These are phyloP conservation scores for Nematopogon swammerdamellus DNA, from an alignment of 2,888 invertebrate genomes.

Conservation along the genomic window DNA sequence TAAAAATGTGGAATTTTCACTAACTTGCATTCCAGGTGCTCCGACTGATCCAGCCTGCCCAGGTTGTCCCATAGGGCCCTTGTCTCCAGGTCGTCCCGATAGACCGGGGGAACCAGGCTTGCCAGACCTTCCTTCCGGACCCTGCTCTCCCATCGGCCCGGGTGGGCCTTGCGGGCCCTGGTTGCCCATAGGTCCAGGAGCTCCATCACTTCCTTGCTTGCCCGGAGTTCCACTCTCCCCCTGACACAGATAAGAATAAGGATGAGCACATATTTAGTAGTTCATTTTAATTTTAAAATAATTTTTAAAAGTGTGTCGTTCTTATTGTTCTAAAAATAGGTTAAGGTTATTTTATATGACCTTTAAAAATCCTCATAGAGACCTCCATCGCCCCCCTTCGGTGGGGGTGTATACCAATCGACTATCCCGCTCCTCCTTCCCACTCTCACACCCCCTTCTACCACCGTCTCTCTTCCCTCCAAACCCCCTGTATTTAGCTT, in stretches of 20 bases:
- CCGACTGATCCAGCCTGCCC: conserved; percentile 66
- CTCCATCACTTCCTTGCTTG: conserved; percentile 70
- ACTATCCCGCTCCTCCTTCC: too few relatives aligned
- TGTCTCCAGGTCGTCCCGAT: conserved; percentile 71
- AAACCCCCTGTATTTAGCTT: too few relatives aligned
- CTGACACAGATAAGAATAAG: conserved; percentile 25
- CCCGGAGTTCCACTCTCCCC: conserved; percentile 72
- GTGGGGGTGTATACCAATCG: too few relatives aligned
- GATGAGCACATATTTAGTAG: too few relatives aligned
- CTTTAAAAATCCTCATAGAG: too few relatives aligned
- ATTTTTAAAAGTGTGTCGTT: too few relatives aligned
- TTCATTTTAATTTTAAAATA: too few relatives aligned
- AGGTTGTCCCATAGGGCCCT: conserved; percentile 64
- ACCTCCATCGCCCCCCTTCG: too few relatives aligned
- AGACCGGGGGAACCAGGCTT: conserved; percentile 71
- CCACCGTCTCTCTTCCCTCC: too few relatives aligned
- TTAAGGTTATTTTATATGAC: too few relatives aligned
- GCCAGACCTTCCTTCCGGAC: conserved; percentile 61
- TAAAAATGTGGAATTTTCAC: conserved; percentile 9
- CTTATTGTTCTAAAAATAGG: too few relatives aligned
- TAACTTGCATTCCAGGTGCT: conserved; percentile 66
- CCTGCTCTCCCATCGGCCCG: conserved; percentile 60
- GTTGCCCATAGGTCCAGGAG: conserved; percentile 64
- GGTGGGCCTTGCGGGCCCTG: conserved; percentile 65
- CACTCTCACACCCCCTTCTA: too few relatives aligned